phyloP scores from a whole-genome alignment of 1,140 invertebrate genomes.

The Rhagoletis zephyria region DNA sequence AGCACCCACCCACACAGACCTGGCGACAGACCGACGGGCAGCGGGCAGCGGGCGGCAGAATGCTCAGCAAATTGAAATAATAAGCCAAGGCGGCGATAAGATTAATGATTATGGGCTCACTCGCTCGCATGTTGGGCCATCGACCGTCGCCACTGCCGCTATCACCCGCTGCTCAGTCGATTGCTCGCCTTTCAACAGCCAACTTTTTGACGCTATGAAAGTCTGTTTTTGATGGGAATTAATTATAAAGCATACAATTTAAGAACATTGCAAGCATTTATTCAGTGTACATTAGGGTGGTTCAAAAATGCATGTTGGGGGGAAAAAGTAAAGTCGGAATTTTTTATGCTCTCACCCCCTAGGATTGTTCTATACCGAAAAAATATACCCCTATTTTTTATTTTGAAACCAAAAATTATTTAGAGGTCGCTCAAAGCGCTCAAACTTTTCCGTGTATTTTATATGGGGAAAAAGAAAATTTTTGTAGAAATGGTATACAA shows the following conservation, averaged over 20 bases:
- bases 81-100: slow-evolving; percentile 73
- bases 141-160: not conserved
- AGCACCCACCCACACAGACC: not conserved
- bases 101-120: slow-evolving; percentile 63
- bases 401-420: no score
- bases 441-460: no score
- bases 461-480: no score
- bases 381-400: no score
- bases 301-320: no score
- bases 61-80: slow-evolving; percentile 69
- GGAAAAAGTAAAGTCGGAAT: no score
- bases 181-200: not conserved
- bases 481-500: no score
- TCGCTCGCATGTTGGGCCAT: slow-evolving; percentile 21
- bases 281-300: not conserved
- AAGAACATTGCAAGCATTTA: not conserved
- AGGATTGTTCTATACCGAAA: no score
- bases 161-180: not conserved
- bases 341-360: no score
- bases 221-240: slow-evolving; percentile 74
- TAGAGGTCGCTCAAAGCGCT: no score
- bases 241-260: slow-evolving; percentile 71
- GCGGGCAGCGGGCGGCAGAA: slow-evolving; percentile 2
- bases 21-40: not conserved
- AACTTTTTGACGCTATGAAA: slow-evolving; percentile 50